phyloP scores from a whole-genome alignment of 2,888 invertebrate species.

The Caenorhabditis sp. region DNA sequence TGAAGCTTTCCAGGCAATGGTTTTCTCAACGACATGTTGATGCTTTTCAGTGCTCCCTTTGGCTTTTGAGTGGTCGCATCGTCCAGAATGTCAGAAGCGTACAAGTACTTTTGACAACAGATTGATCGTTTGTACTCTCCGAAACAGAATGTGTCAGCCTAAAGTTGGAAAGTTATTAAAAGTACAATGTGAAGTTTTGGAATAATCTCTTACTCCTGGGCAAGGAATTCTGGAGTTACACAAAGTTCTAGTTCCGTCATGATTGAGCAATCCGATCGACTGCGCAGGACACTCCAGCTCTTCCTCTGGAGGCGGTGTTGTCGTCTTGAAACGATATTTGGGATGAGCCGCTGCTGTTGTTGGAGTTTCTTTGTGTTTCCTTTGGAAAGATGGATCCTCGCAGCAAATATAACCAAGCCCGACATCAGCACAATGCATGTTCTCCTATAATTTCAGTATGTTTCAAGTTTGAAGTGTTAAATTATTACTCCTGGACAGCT shows the following conservation, averaged over 20 bases:
- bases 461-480: background rate
- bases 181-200: no score
- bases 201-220: constrained; percentile 60
- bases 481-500: constrained; percentile 68
- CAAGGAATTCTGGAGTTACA: constrained; percentile 63
- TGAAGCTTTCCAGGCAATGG: constrained; percentile 39
- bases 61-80: constrained; percentile 34
- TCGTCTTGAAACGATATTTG: constrained; percentile 32
- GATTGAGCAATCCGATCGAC: constrained; percentile 61
- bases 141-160: constrained; percentile 65
- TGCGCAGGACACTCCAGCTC: constrained; percentile 61
- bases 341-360: background rate
- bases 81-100: constrained; percentile 57
- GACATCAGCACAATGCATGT: constrained; percentile 70
- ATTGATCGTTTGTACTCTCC: constrained; percentile 65
- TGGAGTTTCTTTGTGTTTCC: background rate
- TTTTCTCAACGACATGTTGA: constrained; percentile 48
- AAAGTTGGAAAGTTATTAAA: background rate
- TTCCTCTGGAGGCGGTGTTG: constrained; percentile 51
- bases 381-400: constrained; percentile 61
- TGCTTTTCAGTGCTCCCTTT: constrained; percentile 38
- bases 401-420: constrained; percentile 72
- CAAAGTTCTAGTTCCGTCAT: constrained; percentile 46
- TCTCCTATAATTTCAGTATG: constrained; percentile 58
- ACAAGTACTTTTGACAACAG: constrained; percentile 65